Evolutionary conservation across 2,797 vertebrate species (phyloP).

Genomic region (Sorex maritimensis): DNA sequence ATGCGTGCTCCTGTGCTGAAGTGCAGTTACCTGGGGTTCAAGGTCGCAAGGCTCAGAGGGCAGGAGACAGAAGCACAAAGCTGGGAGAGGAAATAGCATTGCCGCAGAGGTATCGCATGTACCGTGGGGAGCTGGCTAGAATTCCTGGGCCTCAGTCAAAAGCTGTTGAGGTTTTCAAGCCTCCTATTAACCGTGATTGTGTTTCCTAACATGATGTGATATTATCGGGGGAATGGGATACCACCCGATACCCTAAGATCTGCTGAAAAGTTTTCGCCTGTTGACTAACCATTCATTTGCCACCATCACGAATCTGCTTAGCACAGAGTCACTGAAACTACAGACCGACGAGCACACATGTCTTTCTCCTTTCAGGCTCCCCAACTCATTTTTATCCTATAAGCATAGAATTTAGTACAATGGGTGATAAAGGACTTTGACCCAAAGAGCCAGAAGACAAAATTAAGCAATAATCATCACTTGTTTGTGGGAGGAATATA

Average conservation of each 20-base stretch:
- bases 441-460: background rate
- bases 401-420: background rate
- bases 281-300: constrained; percentile 25
- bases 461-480: background rate
- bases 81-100: background rate
- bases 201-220: constrained; percentile 37
- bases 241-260: background rate
- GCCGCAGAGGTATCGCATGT: background rate
- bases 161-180: background rate
- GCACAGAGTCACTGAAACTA: constrained; percentile 2
- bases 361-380: background rate
- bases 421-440: background rate
- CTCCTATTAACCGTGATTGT: background rate
- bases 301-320: constrained; percentile 27
- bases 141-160: constrained; percentile 30
- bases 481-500: no score
- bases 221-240: constrained; percentile 4
- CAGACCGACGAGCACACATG: background rate
- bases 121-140: background rate
- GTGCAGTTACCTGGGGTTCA: background rate
- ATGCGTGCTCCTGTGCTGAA: background rate
- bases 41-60: background rate
- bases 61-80: background rate
- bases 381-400: background rate
- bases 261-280: constrained; percentile 1